Evolutionary conservation across 2,797 vertebrate genomes (phyloP).

Genomic region (Notolabrus celidotus): DNA sequence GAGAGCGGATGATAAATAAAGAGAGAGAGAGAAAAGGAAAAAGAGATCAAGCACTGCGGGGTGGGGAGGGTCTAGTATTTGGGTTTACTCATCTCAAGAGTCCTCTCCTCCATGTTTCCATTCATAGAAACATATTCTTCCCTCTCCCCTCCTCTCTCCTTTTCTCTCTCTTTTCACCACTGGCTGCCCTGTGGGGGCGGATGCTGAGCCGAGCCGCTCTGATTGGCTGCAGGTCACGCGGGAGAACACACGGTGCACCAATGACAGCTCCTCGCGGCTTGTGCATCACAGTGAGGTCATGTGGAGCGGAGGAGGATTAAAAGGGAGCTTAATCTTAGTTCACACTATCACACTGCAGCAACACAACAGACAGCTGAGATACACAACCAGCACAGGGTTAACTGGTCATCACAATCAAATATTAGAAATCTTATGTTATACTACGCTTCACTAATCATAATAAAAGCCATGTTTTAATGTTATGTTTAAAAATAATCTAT

Average conservation of each 20-base stretch:
- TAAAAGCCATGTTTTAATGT: too few relatives aligned
- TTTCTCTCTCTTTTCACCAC: conserved; percentile 49
- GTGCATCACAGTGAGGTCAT: conserved; percentile 80
- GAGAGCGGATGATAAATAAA: background rate
- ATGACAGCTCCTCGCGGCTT: conserved; percentile 55
- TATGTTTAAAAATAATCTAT: too few relatives aligned
- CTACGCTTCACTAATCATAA: too few relatives aligned
- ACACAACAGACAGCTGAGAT: conserved; percentile 19
- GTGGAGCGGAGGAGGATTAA: conserved; percentile 80
- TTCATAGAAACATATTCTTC: conserved; percentile 79
- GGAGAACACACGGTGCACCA: conserved; percentile 69
- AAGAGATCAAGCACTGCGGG: background rate
- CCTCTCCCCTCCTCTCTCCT: conserved; percentile 7
- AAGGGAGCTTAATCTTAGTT: conserved; percentile 71
- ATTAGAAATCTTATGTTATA: background rate
- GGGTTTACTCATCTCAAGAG: conserved; percentile 39
- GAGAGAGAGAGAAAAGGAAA: background rate
- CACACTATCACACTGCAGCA: conserved; percentile 55
- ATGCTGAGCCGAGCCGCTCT: conserved; percentile 60
- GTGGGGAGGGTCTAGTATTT: conserved; percentile 27
- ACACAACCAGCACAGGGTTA: background rate
- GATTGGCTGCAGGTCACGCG: conserved; percentile 76
- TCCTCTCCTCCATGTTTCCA: conserved; percentile 81
- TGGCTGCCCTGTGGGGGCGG: conserved; percentile 64
- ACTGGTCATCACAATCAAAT: background rate